phyloP scores from a whole-genome alignment of 2,888 invertebrate genomes.

The Syrista parreyssii region DNA sequence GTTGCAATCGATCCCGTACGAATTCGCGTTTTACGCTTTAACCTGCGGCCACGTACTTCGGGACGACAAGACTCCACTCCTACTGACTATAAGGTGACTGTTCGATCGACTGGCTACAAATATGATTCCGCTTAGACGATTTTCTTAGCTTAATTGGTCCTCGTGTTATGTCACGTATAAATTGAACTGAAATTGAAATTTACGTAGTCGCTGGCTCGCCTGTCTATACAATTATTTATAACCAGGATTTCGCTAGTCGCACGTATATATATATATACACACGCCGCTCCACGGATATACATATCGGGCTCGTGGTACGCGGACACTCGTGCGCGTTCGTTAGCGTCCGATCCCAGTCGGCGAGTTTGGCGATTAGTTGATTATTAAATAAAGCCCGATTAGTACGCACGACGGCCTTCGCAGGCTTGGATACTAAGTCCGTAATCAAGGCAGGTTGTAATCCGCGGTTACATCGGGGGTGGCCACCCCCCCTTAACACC shows the following conservation, averaged over 20 bases:
- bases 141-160: background rate
- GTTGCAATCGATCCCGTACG: constrained; percentile 34
- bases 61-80: background rate
- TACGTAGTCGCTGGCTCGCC: background rate
- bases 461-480: constrained; percentile 25
- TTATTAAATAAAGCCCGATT: constrained; percentile 47
- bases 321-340: background rate
- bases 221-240: background rate
- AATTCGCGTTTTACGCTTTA: background rate
- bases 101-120: background rate
- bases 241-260: background rate
- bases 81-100: background rate
- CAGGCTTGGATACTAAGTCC: constrained; percentile 19
- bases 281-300: background rate
- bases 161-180: background rate
- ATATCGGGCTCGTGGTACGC: background rate
- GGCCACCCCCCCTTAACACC: constrained; percentile 9
- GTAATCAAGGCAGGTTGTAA: constrained; percentile 36
- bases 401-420: constrained; percentile 17
- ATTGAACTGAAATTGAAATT: too few species aligned
- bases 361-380: constrained; percentile 32
- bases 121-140: background rate
- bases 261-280: too few species aligned
- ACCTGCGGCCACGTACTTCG: too few species aligned
- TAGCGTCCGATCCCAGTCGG: background rate